Evolutionary conservation across 2,113 vertebrate species (phyloP).

Genomic region (Oenanthe oenanthe): DNA sequence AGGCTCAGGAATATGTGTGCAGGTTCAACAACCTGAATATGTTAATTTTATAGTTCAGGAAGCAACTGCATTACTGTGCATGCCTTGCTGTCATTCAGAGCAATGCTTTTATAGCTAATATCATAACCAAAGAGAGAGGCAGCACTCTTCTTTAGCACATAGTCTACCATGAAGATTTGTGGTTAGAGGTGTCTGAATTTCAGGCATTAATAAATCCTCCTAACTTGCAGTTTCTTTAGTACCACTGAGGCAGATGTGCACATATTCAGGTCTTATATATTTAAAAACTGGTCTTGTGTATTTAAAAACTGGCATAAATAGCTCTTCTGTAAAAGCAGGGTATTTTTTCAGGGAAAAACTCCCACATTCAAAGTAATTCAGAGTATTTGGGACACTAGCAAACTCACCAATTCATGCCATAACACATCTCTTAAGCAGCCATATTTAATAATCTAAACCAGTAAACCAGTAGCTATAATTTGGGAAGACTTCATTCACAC

Average conservation of each 20-base stretch:
- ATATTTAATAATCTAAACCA: background rate
- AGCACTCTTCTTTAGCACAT: background rate
- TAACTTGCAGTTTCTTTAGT: background rate
- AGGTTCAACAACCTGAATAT: background rate
- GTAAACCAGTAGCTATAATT: background rate
- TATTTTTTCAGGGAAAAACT: rapidly evolving
- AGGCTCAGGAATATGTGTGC: background rate
- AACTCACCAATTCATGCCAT: background rate
- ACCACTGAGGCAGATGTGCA: background rate
- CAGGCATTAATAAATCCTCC: background rate
- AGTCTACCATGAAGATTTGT: background rate
- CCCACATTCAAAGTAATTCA: background rate
- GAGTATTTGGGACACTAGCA: background rate
- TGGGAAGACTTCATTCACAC: background rate
- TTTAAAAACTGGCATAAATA: background rate
- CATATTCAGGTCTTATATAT: background rate
- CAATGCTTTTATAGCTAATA: background rate
- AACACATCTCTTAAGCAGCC: background rate
- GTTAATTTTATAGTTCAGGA: background rate
- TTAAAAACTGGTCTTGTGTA: background rate
- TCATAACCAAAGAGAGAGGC: slow-evolving; percentile 17
- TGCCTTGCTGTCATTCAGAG: background rate
- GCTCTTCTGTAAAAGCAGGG: background rate
- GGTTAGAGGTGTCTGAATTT: background rate
- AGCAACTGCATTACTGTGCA: background rate